Evolutionary conservation across 2,888 invertebrate genomes (phyloP), one percentile per base, ranked within the genome.

Genomic region (Meta bourneti): DNA sequence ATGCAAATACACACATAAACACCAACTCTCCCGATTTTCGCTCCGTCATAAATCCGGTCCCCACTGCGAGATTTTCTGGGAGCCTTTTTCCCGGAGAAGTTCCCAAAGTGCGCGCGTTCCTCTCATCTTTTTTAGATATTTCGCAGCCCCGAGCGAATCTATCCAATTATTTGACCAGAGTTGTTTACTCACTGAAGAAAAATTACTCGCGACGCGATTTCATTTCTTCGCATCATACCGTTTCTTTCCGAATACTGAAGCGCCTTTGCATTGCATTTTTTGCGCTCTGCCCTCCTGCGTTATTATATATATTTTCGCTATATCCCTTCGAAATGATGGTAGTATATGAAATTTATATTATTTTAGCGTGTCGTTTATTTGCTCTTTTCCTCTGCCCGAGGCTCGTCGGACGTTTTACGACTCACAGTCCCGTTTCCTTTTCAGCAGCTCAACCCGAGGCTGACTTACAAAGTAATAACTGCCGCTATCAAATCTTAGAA

Each of bases 161-260:
- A 87, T 87, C 87, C 87, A 87, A 87, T 87, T 87, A 87, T 80
- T 52, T 54, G 87, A 80, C 79, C 79, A 79, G 51, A 19, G 49
- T 72, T 78, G 79, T 87, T 87, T 87, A 20, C 78, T 70, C 48
- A 48, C 71, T 71, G 87, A 54, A 20, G 5, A 87, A 61, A 79
- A 86, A 86, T 86, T 86, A 78, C 86, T 48, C 75, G 84, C 49
- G 72, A 75, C 77, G 70, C 75, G 70, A 87, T 87, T 87, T 72
- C 87, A n/a, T 70, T 86, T 69, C 48, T 86, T 86, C 77, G 51
- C 9, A 69, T 49, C 34, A 34, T 34, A 4, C 34, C n/a, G 9
- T 7, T 72, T 72, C 79, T 54, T 11, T 61, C 51, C 74, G 34
- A 85, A 70, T 7, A 51, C 51, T 77, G 49, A 61, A 49, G 49